These are phyloP conservation scores for Marmota monax DNA, from an alignment of 2,113 vertebrate genomes.

Conservation along the genomic window DNA sequence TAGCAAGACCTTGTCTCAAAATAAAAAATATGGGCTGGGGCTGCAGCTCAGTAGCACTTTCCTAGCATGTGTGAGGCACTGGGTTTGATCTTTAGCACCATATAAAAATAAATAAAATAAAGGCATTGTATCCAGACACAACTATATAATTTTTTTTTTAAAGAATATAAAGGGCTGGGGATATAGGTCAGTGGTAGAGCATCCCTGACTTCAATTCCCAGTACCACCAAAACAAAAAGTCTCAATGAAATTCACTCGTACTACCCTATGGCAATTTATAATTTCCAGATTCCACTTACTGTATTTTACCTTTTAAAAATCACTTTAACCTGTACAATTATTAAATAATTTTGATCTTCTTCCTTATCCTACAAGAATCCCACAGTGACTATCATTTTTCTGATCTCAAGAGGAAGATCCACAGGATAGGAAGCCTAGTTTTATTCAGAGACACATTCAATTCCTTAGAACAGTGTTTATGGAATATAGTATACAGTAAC, in stretches of 20 bases:
- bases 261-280: not conserved
- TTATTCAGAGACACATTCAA: not conserved
- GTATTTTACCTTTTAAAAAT: not conserved
- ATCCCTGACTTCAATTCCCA: too few species aligned
- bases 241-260: not conserved
- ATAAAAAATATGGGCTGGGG: too few species aligned
- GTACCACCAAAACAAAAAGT: too few species aligned
- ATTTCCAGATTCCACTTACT: not conserved
- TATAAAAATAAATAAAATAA: too few species aligned
- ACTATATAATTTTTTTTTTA: too few species aligned
- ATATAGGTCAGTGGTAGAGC: too few species aligned
- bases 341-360: not conserved
- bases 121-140: too few species aligned
- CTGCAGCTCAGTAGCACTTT: too few species aligned
- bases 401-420: not conserved
- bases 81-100: too few species aligned
- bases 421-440: not conserved
- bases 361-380: not conserved
- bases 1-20: too few species aligned
- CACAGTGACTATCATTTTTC: not conserved
- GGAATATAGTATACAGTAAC: not conserved
- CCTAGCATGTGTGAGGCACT: too few species aligned
- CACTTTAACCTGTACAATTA: constrained; percentile 2
- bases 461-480: not conserved
- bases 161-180: too few species aligned